Evolutionary conservation across 2,888 invertebrate genomes (phyloP), one percentile per base, ranked within the genome.

Genomic region (Odontomyia ornata): DNA sequence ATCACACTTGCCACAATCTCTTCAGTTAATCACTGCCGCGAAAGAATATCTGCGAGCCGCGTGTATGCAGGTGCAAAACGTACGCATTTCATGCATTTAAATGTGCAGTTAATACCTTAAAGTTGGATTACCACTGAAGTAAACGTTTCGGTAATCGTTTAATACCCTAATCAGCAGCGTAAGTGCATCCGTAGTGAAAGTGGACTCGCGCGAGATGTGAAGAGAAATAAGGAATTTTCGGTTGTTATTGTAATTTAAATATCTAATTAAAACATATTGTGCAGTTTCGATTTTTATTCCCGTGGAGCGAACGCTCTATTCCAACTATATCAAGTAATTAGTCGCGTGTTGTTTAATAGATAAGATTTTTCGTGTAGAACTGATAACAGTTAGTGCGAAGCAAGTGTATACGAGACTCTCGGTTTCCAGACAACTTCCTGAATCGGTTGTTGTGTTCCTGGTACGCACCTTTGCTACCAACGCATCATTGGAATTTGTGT

Each of bases 241-340:
- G 56, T 18, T 21, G 28, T 64, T n/a, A n/a, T n/a, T n/a, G n/a
- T n/a, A n/a, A n/a, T n/a, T n/a, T n/a, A n/a, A n/a, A n/a, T n/a
- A n/a, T n/a, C n/a, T n/a, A n/a, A n/a, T n/a, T n/a, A n/a, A n/a
- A n/a, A n/a, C n/a, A n/a, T n/a, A n/a, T n/a, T n/a, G n/a, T n/a
- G n/a, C n/a, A n/a, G n/a, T n/a, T n/a, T n/a, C n/a, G n/a, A n/a
- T n/a, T n/a, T n/a, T n/a, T n/a, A n/a, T n/a, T n/a, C n/a, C n/a
- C n/a, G n/a, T n/a, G n/a, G 25, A 11, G 27, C 15, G 56, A 7
- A n/a, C 30, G n/a, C 56, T 30, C 18, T 30, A 28, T 15, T 18
- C 23, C 21, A 13, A 18, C 56, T n/a, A n/a, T 73, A 57, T 57
- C 73, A 36, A 28, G 23, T 73, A 73, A 73, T 73, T 73, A 57